Base-by-base conservation (phyloP, 2,797 vertebrate genomes). In the Sebastes goodei region DNA sequence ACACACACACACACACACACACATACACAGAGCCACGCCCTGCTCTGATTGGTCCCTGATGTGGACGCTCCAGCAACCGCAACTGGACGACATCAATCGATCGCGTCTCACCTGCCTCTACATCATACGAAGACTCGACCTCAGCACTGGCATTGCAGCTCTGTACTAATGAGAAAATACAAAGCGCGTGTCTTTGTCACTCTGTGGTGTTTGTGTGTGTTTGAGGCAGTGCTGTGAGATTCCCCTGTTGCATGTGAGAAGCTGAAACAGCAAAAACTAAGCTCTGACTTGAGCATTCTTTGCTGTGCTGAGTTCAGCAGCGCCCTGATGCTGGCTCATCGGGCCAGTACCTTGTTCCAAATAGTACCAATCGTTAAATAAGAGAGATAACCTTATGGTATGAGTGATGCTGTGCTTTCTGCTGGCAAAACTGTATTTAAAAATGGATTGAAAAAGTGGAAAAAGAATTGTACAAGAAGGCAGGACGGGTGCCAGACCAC, bases 81-180 rank as follows among this genome's bases (percentile, higher is more conserved):
- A 83, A 86, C 23, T 62, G n/a, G 62, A 88, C 69, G 62, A 89
- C 84, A 79, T 49, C 46, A 83, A 86, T 90, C 61, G 14, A 90
- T 89, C 79, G 87, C n/a, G 4, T 76, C 72, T 77, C 78, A 90
- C 82, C 83, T 70, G 83, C 74, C 66, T 61, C 66, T 7, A 55
- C 80, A 74, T 68, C 76, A 69, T 60, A 74, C 32, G 69, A 81
- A 67, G 76, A 29, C 72, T 64, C 65, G 4, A 77, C 88, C 74
- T 66, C 66, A 38, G 57, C n/a, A 6, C 81, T 68, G 79, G 68
- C 77, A 71, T 91, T 30, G 82, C 90, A 86, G 52, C 82, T 88
- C 75, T 3, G 80, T 65, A 74, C 89, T 92, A 93, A 94, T 95
- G 92, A 92, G 87, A 91, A 92, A 92, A 83, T 74, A 77, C 74